Base-by-base conservation (phyloP, 2,113 vertebrate genomes). In the Mellivora capensis region DNA sequence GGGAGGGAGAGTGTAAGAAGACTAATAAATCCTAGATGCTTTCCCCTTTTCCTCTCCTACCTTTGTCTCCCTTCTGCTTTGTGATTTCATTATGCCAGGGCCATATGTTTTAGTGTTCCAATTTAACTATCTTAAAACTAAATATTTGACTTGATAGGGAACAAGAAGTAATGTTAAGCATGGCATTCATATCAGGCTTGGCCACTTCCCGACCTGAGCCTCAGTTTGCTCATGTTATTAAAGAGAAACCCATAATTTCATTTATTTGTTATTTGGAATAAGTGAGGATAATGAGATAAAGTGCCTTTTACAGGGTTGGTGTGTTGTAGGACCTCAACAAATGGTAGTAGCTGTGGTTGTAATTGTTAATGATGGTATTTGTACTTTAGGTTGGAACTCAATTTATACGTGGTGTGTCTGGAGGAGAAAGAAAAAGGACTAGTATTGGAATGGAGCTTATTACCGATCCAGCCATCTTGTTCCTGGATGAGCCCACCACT, bases 371-470 rank as follows among this genome's bases (percentile, higher is more conserved):
- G 21, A 76, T n/a, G 4, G 27, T 71, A 91, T 17, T 25, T 97
- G 74, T 96, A 59, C 52, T 72, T 76, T 98, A 99, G 99, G 99
- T 99, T 96, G 99, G 99, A 89, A 99, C 99, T n/a, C 98, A 99
- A 96, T 98, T 99, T 97, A 99, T 91, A 39, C 99, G 99, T 0
- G 99, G 99, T 1, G 99, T 99, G 87, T 99, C 99, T 0, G 99
- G 99, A 97, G 99, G 99, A 81, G 99, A 99, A 97, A 98, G 99
- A 59, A 99, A 99, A 98, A 99, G 99, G 98, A 99, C 99, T 15
- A 99, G 96, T 97, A 99, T 99, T 18, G 99, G 99, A 4, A 99
- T 99, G 99, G 99, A 99, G 98, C 98, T 99, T 52, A 99, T 99
- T 93, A 99, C 98, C 0, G 99, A 99, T 93, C 99, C 99, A 7